phyloP scores from a whole-genome alignment of 1,140 invertebrate species.

The Vanessa atalanta region DNA sequence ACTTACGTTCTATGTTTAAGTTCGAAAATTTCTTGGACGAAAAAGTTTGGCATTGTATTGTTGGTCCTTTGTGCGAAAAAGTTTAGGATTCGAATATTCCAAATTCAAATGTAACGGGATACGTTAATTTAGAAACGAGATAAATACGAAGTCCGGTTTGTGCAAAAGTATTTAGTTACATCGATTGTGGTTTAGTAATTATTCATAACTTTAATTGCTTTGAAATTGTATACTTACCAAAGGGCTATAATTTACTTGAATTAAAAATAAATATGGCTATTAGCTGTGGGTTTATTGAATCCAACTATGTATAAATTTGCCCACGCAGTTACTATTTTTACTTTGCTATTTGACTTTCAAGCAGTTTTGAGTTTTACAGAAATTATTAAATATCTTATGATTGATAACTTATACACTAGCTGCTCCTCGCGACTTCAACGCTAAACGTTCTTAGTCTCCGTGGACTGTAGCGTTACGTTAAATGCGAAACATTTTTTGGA shows the following conservation, averaged over 20 bases:
- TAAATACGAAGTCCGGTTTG: slow-evolving; percentile 33
- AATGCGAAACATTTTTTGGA: no score
- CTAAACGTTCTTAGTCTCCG: no score
- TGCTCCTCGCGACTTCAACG: no score
- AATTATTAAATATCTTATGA: no score
- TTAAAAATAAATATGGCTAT: neutral
- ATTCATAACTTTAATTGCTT: slow-evolving; percentile 45
- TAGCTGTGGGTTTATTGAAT: neutral
- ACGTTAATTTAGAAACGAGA: slow-evolving; percentile 43
- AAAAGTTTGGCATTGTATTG: slow-evolving; percentile 18
- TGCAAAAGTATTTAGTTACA: slow-evolving; percentile 43
- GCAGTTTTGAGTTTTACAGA: no score
- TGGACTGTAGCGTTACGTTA: no score
- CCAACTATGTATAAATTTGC: no score
- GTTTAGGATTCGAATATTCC: slow-evolving; percentile 17
- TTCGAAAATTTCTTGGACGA: slow-evolving; percentile 20
- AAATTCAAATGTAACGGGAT: slow-evolving; percentile 45
- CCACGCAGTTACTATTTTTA: no score
- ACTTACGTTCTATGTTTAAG: slow-evolving; percentile 11
- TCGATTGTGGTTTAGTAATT: slow-evolving; percentile 39
- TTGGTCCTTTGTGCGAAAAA: slow-evolving; percentile 22
- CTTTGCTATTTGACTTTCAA: no score
- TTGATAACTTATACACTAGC: no score
- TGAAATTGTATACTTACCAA: slow-evolving; percentile 48
- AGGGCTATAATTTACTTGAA: neutral